phyloP scores from a whole-genome alignment of 2,888 invertebrate genomes.

The Eilema caniola region DNA sequence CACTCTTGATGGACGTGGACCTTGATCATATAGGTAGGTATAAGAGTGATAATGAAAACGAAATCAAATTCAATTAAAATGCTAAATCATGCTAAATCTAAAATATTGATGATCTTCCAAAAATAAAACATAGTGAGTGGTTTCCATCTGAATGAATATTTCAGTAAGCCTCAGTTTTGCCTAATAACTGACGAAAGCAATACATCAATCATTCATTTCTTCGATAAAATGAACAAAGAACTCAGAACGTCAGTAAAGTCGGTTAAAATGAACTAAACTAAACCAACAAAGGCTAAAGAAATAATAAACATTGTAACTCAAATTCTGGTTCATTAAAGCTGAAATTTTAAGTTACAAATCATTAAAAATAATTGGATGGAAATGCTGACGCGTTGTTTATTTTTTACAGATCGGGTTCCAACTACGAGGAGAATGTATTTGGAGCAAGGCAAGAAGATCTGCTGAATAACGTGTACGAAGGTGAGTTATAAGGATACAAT shows the following conservation, averaged over 20 bases:
- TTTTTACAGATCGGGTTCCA: constrained; percentile 62
- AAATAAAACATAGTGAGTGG: background rate
- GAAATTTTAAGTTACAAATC: constrained; percentile 57
- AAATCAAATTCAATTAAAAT: background rate
- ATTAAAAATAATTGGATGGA: constrained; percentile 72
- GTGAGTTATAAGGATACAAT: constrained; percentile 33
- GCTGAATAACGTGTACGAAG: constrained; percentile 21
- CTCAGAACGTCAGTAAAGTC: background rate
- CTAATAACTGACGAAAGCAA: background rate
- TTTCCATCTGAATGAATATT: background rate
- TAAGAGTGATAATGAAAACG: background rate
- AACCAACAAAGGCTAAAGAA: background rate
- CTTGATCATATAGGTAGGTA: background rate
- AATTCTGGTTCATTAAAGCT: constrained; percentile 22
- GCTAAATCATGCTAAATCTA: background rate
- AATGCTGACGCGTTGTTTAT: constrained; percentile 37
- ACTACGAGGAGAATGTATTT: constrained; percentile 36
- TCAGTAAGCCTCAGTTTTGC: background rate
- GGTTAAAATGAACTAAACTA: background rate
- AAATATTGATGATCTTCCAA: background rate
- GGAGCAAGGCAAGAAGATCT: constrained; percentile 19
- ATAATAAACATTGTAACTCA: background rate
- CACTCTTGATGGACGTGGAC: background rate
- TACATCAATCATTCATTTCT: background rate
- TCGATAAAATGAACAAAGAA: background rate